Percentiles rank a stretch among this genome's conserved stretches.
phyloP scores from a whole-genome alignment of 2,113 vertebrate species.

The human (Homo sapiens) region GRCh38 chr3:185617501-185618000 shows the following conservation, averaged over 20 bases:
- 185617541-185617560: conserved; percentile 92
- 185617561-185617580: conserved; percentile 93
- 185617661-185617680: neutral
- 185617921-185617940: neutral
- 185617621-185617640: neutral
- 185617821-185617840: neutral
- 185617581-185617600: conserved; percentile 89
- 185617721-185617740: neutral
- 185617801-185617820: neutral
- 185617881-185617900: neutral
- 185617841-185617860: neutral
- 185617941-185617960: neutral
- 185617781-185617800: neutral
- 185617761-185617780: neutral
- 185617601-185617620: conserved; percentile 91
- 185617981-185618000: too few species aligned
- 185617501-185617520: conserved; percentile 85
- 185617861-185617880: neutral
- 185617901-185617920: conserved; percentile 14
- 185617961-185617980: too few species aligned
- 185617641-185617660: neutral
- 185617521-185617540: conserved; percentile 89
- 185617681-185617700: neutral
- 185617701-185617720: neutral
- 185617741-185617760: neutral